Base-by-base conservation (phyloP, 2,797 vertebrate genomes). In the Pogoniulus pusillus region DNA sequence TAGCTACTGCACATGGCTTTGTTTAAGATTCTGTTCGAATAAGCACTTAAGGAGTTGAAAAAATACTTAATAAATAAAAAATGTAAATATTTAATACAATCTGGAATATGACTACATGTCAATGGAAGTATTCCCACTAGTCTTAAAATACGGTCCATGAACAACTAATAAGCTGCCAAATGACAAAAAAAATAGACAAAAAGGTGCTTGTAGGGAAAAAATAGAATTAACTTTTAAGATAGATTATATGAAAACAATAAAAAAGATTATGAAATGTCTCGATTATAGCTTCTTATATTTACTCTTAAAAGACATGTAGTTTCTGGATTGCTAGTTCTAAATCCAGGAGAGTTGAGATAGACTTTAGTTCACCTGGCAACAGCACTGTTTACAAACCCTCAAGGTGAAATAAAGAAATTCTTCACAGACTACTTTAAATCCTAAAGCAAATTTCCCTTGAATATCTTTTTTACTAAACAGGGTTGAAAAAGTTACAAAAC, bases 341-440 rank as follows among this genome's bases (percentile, higher is more conserved):
- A 55, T 0, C 1, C 9, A 14, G 4, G 5, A 3, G 1, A 3
- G 10, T 20, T 13, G 87, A 85, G 20, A 6, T 10, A 77, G 49
- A 30, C 24, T 73, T 80, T 11, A 45, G 14, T 58, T 74, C 12
- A 41, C 16, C 29, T 85, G 69, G 70, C 26, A 81, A 47, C 23
- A 51, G 2, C 17, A 54, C 8, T 51, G 11, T 77, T 89, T 72
- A 66, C 27, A 80, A 76, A 79, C 4, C 4, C 5, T 17, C 70
- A 59, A 5, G 70, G 4, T 22, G 82, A 76, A 86, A 79, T 12
- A 6, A 60, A 54, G 68, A 41, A 65, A 41, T 35, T 18, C 39
- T 54, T 64, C 29, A 66, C 24, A 85, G 60, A 73, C 64, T 49
- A 18, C 4, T 71, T 63, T 71, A 37, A 84, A 62, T 54, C 10